These are phyloP conservation scores for Coendou prehensilis DNA, from an alignment of 2,797 vertebrate species.

Conservation along the genomic window DNA sequence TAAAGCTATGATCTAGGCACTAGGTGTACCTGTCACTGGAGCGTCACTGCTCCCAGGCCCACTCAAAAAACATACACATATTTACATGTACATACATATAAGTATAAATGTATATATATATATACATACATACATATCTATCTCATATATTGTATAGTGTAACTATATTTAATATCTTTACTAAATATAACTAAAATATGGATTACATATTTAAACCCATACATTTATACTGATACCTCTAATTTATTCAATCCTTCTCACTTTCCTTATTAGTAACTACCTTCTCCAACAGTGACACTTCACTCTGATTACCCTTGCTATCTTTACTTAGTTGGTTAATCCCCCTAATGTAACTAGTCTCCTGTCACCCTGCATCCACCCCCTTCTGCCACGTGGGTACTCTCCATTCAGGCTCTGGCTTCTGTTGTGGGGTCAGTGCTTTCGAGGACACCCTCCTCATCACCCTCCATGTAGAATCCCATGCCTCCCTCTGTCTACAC, in stretches of 20 bases:
- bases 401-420: background rate
- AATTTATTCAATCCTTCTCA: background rate
- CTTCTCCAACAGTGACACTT: background rate
- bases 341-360: background rate
- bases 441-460: background rate
- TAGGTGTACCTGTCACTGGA: background rate
- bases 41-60: background rate
- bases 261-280: background rate
- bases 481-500: background rate
- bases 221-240: slow-evolving; percentile 2
- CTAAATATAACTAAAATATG: background rate
- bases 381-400: background rate
- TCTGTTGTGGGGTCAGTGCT: too few relatives aligned
- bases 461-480: background rate
- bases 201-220: background rate
- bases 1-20: slow-evolving; percentile 57
- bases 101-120: background rate
- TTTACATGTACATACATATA: background rate
- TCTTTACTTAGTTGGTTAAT: background rate
- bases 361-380: background rate
- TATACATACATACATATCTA: background rate
- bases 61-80: background rate
- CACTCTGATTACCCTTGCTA: background rate
- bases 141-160: background rate
- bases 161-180: background rate